These are phyloP conservation scores for Osmerus mordax DNA, from an alignment of 2,113 vertebrate species.

Conservation along the genomic window DNA sequence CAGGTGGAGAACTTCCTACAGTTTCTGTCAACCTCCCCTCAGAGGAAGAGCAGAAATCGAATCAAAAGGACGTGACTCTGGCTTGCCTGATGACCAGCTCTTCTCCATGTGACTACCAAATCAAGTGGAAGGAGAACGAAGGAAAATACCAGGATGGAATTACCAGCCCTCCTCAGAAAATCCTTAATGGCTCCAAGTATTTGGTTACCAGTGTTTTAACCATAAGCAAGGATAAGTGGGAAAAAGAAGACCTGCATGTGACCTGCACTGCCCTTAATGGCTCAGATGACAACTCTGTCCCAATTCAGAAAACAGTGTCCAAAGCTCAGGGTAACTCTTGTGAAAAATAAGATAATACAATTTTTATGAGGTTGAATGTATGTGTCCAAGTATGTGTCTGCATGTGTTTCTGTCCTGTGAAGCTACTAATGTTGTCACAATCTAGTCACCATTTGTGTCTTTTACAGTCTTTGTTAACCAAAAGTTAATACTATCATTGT, in stretches of 20 bases:
- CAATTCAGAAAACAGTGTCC: not conserved
- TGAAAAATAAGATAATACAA: not conserved
- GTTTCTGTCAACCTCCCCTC: not conserved
- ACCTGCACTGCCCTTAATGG: not conserved
- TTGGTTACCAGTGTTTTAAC: conserved; percentile 4
- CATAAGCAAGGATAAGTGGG: not conserved
- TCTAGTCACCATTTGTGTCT: too few relatives aligned
- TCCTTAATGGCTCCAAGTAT: not conserved
- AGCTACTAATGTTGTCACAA: too few relatives aligned
- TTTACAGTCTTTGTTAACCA: not conserved
- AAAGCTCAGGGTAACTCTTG: not conserved
- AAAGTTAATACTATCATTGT: not conserved
- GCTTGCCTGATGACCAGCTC: conserved; percentile 3
- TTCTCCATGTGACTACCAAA: not conserved
- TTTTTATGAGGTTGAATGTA: too few relatives aligned
- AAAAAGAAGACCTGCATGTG: rapidly evolving
- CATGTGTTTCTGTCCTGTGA: too few relatives aligned
- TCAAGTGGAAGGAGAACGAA: not conserved
- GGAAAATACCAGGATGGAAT: not conserved
- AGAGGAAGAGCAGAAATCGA: not conserved
- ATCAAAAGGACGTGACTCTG: not conserved
- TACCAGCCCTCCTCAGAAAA: not conserved
- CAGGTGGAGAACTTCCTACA: not conserved
- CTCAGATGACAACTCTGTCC: not conserved
- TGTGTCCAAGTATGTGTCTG: too few relatives aligned